phyloP scores from a whole-genome alignment of 1,140 invertebrate genomes.

The Macrocentrus cingulum region DNA sequence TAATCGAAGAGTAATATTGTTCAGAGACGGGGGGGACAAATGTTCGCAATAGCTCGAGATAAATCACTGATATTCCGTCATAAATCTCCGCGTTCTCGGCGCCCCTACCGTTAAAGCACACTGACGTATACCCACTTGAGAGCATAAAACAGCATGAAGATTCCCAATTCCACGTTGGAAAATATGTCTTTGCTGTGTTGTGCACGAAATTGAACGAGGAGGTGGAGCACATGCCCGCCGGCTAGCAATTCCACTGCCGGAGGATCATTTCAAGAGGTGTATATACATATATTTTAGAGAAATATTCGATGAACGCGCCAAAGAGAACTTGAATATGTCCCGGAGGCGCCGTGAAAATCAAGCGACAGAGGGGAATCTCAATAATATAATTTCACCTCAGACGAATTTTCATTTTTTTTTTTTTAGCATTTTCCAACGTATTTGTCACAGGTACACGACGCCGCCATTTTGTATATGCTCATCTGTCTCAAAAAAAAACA shows the following conservation, averaged over 20 bases:
- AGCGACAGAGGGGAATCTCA: not conserved
- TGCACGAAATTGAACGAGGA: not conserved
- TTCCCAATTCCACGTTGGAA: slow-evolving; percentile 9
- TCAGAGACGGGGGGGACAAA: slow-evolving; percentile 10
- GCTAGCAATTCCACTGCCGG: slow-evolving; percentile 13
- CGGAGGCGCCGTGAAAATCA: slow-evolving; percentile 1
- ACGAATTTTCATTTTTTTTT: too few species aligned
- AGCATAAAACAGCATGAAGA: slow-evolving; percentile 4
- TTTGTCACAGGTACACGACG: not conserved
- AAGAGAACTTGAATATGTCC: slow-evolving; percentile 18
- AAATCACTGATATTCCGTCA: slow-evolving; percentile 5
- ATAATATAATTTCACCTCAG: slow-evolving; percentile 11
- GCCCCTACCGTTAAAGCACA: too few species aligned
- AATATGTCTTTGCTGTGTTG: slow-evolving; percentile 15
- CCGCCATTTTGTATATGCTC: too few species aligned
- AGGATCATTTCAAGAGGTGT: slow-evolving; percentile 19
- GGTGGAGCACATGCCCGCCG: too few species aligned
- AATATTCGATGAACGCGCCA: slow-evolving; percentile 18
- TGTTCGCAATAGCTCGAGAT: slow-evolving; percentile 13
- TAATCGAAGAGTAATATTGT: not conserved
- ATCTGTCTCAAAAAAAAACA: too few species aligned
- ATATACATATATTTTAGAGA: slow-evolving; percentile 20
- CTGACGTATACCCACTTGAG: too few species aligned
- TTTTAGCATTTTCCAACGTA: too few species aligned
- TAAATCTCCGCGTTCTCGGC: too few species aligned